phyloP scores from a whole-genome alignment of 2,888 invertebrate species.

The Colletes collaris region DNA sequence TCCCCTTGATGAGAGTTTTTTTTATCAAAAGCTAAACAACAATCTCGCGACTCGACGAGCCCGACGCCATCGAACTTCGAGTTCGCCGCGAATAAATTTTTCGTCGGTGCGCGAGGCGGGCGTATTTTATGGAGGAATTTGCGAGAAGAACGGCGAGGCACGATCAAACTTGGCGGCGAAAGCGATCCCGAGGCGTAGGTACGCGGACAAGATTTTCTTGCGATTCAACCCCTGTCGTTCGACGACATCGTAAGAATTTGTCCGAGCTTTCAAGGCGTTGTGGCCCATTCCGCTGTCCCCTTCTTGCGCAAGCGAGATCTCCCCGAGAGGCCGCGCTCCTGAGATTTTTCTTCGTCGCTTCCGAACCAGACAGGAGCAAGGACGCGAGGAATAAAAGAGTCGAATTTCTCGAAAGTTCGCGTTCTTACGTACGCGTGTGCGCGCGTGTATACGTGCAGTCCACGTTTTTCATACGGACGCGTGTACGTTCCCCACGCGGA shows the following conservation, averaged over 20 bases:
- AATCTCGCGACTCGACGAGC: neutral
- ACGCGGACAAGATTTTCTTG: conserved; percentile 49
- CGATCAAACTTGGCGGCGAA: conserved; percentile 49
- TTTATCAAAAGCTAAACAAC: no score
- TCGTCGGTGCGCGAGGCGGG: neutral
- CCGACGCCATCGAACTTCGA: conserved; percentile 6
- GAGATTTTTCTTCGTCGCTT: conserved; percentile 72
- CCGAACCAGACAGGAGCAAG: conserved; percentile 40
- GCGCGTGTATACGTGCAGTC: neutral
- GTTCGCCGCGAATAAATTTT: conserved; percentile 5
- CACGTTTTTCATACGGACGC: no score
- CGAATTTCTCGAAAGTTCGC: conserved; percentile 75
- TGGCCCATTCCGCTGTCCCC: conserved; percentile 38
- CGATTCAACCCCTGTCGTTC: conserved; percentile 49
- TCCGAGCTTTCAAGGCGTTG: conserved; percentile 61
- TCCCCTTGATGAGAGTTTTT: no score
- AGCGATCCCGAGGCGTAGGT: conserved; percentile 42
- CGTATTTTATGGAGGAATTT: conserved; percentile 36
- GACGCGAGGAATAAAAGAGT: conserved; percentile 71
- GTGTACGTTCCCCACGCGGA: neutral
- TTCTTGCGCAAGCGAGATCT: conserved; percentile 62
- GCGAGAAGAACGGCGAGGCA: conserved; percentile 23
- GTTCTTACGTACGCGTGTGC: conserved; percentile 4
- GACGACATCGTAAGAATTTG: conserved; percentile 65
- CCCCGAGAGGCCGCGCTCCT: conserved; percentile 70